A percentile compares a stretch with the other conserved stretches of the same genome.
These are phyloP conservation scores for Tolypeutes matacus DNA, from an alignment of 2,797 vertebrate genomes.

Conservation along the genomic window DNA sequence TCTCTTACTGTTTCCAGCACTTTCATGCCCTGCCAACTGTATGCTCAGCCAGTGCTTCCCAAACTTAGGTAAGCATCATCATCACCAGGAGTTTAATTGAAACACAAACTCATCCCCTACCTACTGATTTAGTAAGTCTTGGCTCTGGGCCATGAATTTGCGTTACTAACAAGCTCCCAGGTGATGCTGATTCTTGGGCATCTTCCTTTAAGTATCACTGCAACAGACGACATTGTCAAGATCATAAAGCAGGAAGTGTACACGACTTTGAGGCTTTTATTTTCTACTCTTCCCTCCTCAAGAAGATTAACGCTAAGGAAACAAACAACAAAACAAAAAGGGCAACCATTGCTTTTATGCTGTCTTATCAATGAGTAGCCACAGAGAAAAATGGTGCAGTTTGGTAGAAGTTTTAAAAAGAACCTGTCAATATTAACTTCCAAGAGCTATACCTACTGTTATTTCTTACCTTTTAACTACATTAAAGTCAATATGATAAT, in stretches of 20 bases:
- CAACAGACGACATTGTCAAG: neutral
- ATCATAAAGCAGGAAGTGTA: neutral
- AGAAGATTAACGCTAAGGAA: neutral
- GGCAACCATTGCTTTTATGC: neutral
- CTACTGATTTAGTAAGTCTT: neutral
- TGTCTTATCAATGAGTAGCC: neutral
- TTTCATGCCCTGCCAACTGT: neutral
- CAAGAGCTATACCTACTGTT: neutral
- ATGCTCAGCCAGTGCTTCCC: neutral
- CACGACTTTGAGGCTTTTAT: neutral
- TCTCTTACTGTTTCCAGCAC: neutral
- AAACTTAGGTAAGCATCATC: neutral
- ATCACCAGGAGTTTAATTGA: neutral
- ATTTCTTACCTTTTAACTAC: conserved; percentile 39
- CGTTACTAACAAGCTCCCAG: neutral
- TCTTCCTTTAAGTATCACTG: neutral
- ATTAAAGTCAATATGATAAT: conserved; percentile 32
- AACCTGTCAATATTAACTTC: neutral
- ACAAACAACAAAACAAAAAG: neutral
- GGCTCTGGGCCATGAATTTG: neutral
- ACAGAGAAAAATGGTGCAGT: neutral
- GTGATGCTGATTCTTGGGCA: neutral
- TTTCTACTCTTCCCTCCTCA: neutral
- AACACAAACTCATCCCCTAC: neutral
- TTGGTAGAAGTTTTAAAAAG: conserved; percentile 43